Percentiles rank a stretch among this genome's conserved stretches.
Evolutionary conservation across 1,140 invertebrate species (phyloP).

Genomic region (Trinorchestia longiramus): DNA sequence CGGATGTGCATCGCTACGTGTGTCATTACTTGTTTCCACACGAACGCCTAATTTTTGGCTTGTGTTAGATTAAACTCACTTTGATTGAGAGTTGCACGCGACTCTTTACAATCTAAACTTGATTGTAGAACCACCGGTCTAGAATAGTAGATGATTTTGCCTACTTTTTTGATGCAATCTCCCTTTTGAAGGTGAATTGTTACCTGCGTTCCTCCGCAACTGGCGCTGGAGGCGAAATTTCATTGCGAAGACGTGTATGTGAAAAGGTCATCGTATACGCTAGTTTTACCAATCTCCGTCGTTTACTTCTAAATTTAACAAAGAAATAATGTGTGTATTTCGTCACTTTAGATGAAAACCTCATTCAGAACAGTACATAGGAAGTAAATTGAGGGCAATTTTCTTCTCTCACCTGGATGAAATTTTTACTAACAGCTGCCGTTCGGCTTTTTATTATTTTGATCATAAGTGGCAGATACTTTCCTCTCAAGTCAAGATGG

Average conservation of each 20-base stretch:
- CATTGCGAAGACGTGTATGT: neutral
- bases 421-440: neutral
- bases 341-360: neutral
- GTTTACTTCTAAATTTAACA: neutral
- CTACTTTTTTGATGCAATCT: neutral
- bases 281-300: neutral
- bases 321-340: neutral
- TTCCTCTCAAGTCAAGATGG: neutral
- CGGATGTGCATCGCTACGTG: neutral
- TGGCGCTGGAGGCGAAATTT: neutral
- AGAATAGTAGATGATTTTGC: neutral
- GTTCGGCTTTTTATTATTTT: neutral
- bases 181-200: neutral
- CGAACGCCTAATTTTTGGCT: neutral
- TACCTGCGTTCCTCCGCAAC: neutral
- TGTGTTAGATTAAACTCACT: slow-evolving; percentile 7
- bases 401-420: neutral
- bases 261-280: neutral
- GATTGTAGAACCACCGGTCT: slow-evolving; percentile 30
- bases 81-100: slow-evolving; percentile 31
- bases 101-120: slow-evolving; percentile 35
- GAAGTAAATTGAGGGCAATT: neutral
- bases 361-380: neutral
- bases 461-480: neutral
- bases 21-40: neutral